Percentiles rank a stretch among this genome's conserved stretches.
These are phyloP conservation scores for Meliscaeva auricollis DNA, from an alignment of 2,888 invertebrate species.

Conservation along the genomic window DNA sequence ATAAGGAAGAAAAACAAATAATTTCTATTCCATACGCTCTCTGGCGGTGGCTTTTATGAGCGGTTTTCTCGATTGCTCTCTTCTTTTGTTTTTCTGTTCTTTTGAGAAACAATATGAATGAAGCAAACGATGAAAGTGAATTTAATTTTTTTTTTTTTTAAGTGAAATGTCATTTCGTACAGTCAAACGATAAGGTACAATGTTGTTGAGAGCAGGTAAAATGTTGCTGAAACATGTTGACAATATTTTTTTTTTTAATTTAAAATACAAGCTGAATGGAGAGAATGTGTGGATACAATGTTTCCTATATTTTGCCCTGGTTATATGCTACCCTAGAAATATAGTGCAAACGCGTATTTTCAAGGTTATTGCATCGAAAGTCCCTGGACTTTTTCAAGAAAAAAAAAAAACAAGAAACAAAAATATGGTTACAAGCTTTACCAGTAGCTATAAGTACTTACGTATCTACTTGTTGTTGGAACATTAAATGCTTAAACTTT, in stretches of 20 bases:
- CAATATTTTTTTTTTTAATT: background rate
- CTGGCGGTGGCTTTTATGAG: background rate
- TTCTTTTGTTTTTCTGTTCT: constrained; percentile 14
- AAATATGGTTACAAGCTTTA: background rate
- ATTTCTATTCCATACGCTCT: background rate
- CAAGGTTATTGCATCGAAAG: constrained; percentile 26
- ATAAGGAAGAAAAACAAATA: constrained; percentile 52
- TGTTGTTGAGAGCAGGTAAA: background rate
- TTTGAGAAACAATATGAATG: background rate
- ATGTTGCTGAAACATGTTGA: constrained; percentile 6
- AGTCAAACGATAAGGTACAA: background rate
- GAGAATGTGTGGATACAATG: background rate
- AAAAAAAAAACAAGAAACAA: background rate
- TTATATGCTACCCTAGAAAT: background rate
- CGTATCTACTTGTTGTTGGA: constrained; percentile 4
- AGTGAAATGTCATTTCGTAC: background rate
- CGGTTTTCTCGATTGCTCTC: constrained; percentile 30
- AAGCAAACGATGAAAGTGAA: constrained; percentile 46
- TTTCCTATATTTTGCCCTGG: background rate
- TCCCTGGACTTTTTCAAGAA: constrained; percentile 1
- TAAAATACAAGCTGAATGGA: background rate
- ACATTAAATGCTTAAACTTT: background rate
- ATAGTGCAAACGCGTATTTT: background rate
- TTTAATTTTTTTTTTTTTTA: background rate
- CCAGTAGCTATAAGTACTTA: background rate